Evolutionary conservation across 1,140 invertebrate species (phyloP).

Genomic region (Bombus breviceps): DNA sequence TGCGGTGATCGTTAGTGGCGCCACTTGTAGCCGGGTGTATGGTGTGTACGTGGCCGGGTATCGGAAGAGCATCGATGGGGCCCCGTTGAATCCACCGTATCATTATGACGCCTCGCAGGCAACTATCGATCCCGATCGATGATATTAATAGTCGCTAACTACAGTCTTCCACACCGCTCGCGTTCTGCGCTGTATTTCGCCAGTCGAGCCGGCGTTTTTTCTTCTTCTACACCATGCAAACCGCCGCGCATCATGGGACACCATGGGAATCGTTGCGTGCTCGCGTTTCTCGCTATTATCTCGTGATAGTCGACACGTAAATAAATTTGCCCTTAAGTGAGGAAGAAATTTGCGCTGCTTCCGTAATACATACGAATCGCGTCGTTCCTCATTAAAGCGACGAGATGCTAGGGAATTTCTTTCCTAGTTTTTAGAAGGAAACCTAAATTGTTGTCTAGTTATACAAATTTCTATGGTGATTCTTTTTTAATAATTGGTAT

Average conservation of each 20-base stretch:
- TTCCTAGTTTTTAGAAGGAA: not conserved
- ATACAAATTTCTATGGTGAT: not conserved
- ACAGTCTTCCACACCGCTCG: constrained; percentile 74
- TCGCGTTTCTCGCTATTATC: not conserved
- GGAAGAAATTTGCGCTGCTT: not conserved
- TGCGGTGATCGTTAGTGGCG: constrained; percentile 55
- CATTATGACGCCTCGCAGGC: constrained; percentile 79
- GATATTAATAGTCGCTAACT: constrained; percentile 81
- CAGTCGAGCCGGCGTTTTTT: not conserved
- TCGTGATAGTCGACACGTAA: constrained; percentile 14
- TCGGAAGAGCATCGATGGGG: constrained; percentile 66
- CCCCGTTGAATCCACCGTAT: constrained; percentile 73
- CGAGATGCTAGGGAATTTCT: too few relatives aligned
- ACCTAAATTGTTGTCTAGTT: not conserved
- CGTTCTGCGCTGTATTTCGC: constrained; percentile 61
- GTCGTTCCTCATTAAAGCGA: not conserved
- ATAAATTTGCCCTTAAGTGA: constrained; percentile 13
- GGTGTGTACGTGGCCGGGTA: constrained; percentile 61
- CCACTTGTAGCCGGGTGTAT: constrained; percentile 45
- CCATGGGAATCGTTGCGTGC: not conserved
- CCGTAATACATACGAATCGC: not conserved
- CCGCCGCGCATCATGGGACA: not conserved
- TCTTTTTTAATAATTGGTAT: not conserved
- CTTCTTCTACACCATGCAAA: not conserved
- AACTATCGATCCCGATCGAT: constrained; percentile 80